Percentiles rank a stretch among this genome's conserved stretches.
Evolutionary conservation across 2,113 vertebrate species (phyloP).

Genomic region (Ageneiosus marmoratus): DNA sequence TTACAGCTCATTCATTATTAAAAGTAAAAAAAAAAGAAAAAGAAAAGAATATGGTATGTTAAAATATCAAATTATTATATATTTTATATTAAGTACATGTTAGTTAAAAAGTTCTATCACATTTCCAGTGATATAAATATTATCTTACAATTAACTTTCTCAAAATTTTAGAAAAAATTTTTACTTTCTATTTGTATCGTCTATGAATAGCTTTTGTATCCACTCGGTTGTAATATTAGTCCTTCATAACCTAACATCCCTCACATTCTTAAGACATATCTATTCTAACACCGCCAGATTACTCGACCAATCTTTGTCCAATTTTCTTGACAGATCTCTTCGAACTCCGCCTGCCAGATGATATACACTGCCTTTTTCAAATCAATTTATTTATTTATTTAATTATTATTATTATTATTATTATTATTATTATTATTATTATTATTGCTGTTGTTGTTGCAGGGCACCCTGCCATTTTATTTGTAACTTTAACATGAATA

Average conservation of each 20-base stretch:
- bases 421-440: neutral
- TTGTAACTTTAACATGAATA: neutral
- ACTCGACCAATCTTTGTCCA: constrained; percentile 11
- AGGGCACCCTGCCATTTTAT: neutral
- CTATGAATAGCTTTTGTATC: neutral
- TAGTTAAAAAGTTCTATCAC: neutral
- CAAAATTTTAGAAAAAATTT: no score
- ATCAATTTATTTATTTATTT: neutral
- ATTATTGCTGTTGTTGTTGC: neutral
- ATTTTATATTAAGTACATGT: neutral
- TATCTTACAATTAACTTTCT: neutral
- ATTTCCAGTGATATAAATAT: neutral
- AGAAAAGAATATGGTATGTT: neutral
- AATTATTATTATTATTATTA: neutral
- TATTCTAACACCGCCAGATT: neutral
- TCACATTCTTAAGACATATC: neutral
- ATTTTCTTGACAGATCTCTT: constrained; percentile 20
- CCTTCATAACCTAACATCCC: neutral
- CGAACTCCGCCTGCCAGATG: neutral
- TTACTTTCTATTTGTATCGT: neutral
- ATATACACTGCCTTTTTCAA: neutral
- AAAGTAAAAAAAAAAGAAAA: neutral
- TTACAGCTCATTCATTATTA: neutral
- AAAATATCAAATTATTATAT: neutral
- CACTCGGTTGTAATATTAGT: neutral